Conservation (phyloP, 30 jellyfish, hydroid and myxozoan species). For the Hydractinia echinata region DNA sequence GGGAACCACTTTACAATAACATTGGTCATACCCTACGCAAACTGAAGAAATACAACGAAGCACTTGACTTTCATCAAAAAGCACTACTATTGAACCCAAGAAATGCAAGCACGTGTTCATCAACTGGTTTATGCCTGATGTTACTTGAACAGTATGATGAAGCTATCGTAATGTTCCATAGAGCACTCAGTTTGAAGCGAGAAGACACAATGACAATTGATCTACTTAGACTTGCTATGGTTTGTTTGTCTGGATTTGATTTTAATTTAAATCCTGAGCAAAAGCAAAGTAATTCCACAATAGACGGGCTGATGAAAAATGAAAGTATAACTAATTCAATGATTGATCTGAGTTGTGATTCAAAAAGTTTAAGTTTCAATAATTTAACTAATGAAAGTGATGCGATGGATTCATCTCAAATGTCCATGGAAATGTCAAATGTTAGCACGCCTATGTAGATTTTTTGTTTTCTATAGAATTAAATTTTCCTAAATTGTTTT, state of each 20-base stretch:
- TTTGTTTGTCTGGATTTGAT: conserved; percentile 43
- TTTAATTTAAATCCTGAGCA: not conserved
- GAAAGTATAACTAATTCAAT: not conserved
- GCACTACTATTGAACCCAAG: conserved; percentile 60
- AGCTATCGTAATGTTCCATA: conserved; percentile 66
- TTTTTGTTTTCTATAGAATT: too few species aligned
- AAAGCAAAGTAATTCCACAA: not conserved
- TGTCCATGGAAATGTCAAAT: conserved; percentile 34
- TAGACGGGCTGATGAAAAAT: too few species aligned
- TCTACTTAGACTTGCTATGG: conserved; percentile 70
- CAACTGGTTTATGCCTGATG: conserved; percentile 70
- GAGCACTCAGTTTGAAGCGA: conserved; percentile 62
- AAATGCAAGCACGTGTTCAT: conserved; percentile 64
- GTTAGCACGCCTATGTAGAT: conserved; percentile 23
- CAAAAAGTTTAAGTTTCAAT: not conserved
- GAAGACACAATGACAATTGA: conserved; percentile 80
- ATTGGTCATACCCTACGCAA: conserved; percentile 79
- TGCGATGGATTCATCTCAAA: conserved; percentile 18
- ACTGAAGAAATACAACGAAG: conserved; percentile 49
- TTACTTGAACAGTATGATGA: conserved; percentile 38
- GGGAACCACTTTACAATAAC: conserved; percentile 85
- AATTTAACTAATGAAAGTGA: conserved; percentile 1
- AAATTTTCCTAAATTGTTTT: too few species aligned
- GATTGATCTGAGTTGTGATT: conserved; percentile 31
- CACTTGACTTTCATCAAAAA: conserved; percentile 58